phyloP scores from a whole-genome alignment of 2,888 invertebrate genomes.

The Hetaerina titia region DNA sequence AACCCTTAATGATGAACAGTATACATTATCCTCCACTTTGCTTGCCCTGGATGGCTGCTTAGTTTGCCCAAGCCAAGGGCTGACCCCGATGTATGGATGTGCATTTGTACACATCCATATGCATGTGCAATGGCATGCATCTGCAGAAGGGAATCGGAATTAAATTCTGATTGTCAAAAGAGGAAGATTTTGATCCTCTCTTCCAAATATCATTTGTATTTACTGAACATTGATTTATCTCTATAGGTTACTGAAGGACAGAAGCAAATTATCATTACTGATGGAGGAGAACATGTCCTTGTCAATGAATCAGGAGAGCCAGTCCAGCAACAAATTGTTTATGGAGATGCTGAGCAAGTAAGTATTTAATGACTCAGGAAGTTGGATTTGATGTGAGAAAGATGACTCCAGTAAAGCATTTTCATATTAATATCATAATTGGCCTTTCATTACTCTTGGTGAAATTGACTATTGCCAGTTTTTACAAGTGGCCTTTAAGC shows the following conservation, averaged over 20 bases:
- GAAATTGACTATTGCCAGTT: too few relatives aligned
- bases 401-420: not conserved
- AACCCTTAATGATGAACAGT: too few relatives aligned
- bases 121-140: too few relatives aligned
- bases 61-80: too few relatives aligned
- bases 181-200: not conserved
- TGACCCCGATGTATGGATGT: too few relatives aligned
- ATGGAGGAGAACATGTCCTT: conserved; percentile 65
- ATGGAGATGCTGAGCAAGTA: conserved; percentile 68
- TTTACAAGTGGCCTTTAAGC: too few relatives aligned
- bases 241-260: conserved; percentile 56
- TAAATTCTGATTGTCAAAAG: not conserved
- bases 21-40: too few relatives aligned
- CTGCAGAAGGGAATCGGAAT: too few relatives aligned
- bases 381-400: not conserved
- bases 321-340: conserved; percentile 60
- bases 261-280: conserved; percentile 65
- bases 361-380: not conserved
- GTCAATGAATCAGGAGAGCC: conserved; percentile 58
- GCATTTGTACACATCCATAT: too few relatives aligned
- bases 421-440: too few relatives aligned
- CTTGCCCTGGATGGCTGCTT: too few relatives aligned
- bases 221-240: not conserved
- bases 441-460: too few relatives aligned
- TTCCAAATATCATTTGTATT: not conserved